A percentile compares a stretch with the other conserved stretches of the same genome.
These are phyloP conservation scores for Laothoe populi DNA, from an alignment of 2,888 invertebrate species.

Conservation along the genomic window DNA sequence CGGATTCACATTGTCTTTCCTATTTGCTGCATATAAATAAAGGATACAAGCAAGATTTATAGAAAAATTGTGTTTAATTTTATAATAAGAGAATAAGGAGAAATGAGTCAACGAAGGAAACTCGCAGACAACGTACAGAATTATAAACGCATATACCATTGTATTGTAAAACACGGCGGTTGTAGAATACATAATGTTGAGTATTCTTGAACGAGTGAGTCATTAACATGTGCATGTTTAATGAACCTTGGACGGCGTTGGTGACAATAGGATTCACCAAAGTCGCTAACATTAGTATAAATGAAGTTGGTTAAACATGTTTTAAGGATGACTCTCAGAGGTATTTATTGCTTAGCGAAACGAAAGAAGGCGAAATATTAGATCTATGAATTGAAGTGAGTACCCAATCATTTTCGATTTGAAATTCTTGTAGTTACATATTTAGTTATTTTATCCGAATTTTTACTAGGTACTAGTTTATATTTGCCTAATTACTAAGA, in stretches of 20 bases:
- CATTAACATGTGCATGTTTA: slow-evolving; percentile 43
- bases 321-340: too few relatives aligned
- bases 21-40: slow-evolving; percentile 29
- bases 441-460: too few relatives aligned
- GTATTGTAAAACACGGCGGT: slow-evolving; percentile 57
- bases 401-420: too few relatives aligned
- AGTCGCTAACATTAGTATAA: neutral
- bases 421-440: too few relatives aligned
- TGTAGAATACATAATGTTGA: slow-evolving; percentile 51
- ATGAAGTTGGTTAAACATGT: neutral
- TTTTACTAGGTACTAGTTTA: too few relatives aligned
- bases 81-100: slow-evolving; percentile 32
- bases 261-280: slow-evolving; percentile 20
- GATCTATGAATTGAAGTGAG: too few relatives aligned
- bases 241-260: slow-evolving; percentile 34
- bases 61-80: slow-evolving; percentile 25
- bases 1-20: neutral
- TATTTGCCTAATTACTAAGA: too few relatives aligned
- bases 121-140: slow-evolving; percentile 50
- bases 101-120: slow-evolving; percentile 65
- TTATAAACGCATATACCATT: slow-evolving; percentile 57
- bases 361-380: too few relatives aligned
- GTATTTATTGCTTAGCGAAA: too few relatives aligned
- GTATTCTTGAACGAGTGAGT: slow-evolving; percentile 50
- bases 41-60: slow-evolving; percentile 26